A percentile compares a stretch with the other conserved stretches of the same genome.
Conservation (phyloP, 2,113 vertebrate genomes). For the Shinisaurus crocodilurus region DNA sequence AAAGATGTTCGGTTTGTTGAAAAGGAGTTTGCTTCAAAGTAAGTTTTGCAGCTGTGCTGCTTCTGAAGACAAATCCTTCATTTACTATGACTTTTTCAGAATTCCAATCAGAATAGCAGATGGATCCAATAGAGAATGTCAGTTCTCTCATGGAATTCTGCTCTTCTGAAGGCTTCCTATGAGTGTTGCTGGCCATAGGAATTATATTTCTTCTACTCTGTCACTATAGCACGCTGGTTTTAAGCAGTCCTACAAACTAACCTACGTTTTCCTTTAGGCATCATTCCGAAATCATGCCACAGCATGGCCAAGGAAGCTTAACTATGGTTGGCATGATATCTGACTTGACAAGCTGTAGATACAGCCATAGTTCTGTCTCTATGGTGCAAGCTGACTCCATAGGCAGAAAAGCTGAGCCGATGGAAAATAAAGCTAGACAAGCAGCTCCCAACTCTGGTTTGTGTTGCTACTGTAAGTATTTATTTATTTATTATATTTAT, state of each 20-base stretch:
- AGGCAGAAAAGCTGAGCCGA: neutral
- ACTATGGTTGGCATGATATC: too few species aligned
- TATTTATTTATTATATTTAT: too few species aligned
- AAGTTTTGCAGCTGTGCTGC: neutral
- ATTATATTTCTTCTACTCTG: neutral
- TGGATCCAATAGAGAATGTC: neutral
- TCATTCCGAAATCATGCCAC: neutral
- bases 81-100: neutral
- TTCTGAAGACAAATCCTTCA: neutral
- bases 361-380: neutral
- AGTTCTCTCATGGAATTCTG: neutral
- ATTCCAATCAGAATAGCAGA: neutral
- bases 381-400: neutral
- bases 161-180: neutral
- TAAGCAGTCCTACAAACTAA: neutral
- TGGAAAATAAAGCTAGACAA: neutral
- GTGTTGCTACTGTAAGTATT: too few species aligned
- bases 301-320: neutral
- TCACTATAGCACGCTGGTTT: neutral
- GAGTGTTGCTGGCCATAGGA: neutral
- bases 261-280: neutral
- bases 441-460: neutral
- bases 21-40: neutral
- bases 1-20: neutral
- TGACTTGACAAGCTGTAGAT: neutral